A percentile compares a stretch with the other conserved stretches of the same genome.
Evolutionary conservation across 2,113 vertebrate genomes (phyloP).

Genomic region (Amia ocellicauda): DNA sequence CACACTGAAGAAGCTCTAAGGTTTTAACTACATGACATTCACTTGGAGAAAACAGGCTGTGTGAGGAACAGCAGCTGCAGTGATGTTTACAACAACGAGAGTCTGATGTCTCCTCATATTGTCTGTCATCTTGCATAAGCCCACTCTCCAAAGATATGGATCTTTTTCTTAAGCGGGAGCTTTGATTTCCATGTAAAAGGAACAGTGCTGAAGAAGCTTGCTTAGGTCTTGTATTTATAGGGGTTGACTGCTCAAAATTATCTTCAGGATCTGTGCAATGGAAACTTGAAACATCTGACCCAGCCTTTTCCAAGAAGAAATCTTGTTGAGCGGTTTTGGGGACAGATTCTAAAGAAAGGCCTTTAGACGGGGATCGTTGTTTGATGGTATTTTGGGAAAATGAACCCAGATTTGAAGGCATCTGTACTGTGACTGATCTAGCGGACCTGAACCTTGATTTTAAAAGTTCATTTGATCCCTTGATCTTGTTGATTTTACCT

Average conservation of each 20-base stretch:
- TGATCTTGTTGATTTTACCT: too few species aligned
- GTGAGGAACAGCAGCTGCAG: slow-evolving; percentile 7
- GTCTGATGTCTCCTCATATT: not conserved
- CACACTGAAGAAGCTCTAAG: slow-evolving; percentile 29
- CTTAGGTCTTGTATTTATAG: not conserved
- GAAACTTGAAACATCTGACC: too few species aligned
- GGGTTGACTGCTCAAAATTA: not conserved
- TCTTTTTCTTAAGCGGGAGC: slow-evolving; percentile 26
- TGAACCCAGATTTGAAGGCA: slow-evolving; percentile 44
- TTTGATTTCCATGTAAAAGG: not conserved
- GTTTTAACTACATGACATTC: slow-evolving; percentile 29
- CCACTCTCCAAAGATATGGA: slow-evolving; percentile 51
- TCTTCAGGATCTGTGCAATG: not conserved
- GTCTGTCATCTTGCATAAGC: not conserved
- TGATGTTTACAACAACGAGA: slow-evolving; percentile 26
- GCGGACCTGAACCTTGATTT: not conserved
- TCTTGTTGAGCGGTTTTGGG: not conserved
- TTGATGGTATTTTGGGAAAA: slow-evolving; percentile 19
- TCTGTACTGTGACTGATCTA: slow-evolving; percentile 47
- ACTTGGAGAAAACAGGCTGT: not conserved
- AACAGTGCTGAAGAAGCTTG: too few species aligned
- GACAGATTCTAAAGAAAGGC: slow-evolving; percentile 11
- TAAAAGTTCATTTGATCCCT: not conserved
- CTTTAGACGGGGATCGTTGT: slow-evolving; percentile 4
- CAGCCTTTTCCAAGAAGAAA: not conserved